A percentile compares a stretch with the other conserved stretches of the same genome.
These are phyloP conservation scores for Anguilla rostrata DNA, from an alignment of 2,113 vertebrate genomes.

Conservation along the genomic window DNA sequence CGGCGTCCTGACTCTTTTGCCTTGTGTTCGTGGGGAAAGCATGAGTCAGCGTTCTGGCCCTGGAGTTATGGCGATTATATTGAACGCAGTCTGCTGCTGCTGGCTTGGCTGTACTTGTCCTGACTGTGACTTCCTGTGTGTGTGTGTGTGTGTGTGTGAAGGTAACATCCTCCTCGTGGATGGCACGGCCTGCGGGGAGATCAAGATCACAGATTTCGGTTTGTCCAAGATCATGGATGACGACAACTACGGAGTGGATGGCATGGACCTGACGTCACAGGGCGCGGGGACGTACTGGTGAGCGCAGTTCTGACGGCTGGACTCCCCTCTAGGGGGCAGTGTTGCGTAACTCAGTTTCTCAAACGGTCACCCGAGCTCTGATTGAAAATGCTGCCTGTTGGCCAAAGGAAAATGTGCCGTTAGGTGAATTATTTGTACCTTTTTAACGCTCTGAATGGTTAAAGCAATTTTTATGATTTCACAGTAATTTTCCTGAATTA, in stretches of 20 bases:
- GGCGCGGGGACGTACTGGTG: conserved; percentile 98
- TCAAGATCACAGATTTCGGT: conserved; percentile 99
- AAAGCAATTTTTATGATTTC: too few relatives aligned
- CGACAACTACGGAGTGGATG: conserved; percentile 96
- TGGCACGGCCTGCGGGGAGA: conserved; percentile 97
- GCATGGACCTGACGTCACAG: conserved; percentile 98
- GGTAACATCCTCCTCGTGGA: conserved; percentile 98
- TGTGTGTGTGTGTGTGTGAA: conserved; percentile 45
- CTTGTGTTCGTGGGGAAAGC: too few relatives aligned
- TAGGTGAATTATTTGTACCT: too few relatives aligned
- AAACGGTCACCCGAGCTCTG: too few relatives aligned
- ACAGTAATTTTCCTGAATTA: too few relatives aligned
- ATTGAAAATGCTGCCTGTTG: too few relatives aligned
- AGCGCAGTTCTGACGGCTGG: neutral
- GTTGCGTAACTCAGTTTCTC: too few relatives aligned
- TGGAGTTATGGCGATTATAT: neutral
- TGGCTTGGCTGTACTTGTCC: neutral
- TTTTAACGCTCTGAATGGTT: too few relatives aligned
- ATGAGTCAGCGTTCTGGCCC: neutral
- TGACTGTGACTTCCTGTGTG: conserved; percentile 4
- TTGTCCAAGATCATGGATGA: conserved; percentile 99
- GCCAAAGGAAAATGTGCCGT: too few relatives aligned
- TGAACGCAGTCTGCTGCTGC: neutral
- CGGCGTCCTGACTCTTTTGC: too few relatives aligned
- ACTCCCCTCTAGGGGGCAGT: too few relatives aligned